A percentile compares a stretch with the other conserved stretches of the same genome.
Conservation (phyloP, 1,140 invertebrate species). For the Anoplolepis gracilipes region DNA sequence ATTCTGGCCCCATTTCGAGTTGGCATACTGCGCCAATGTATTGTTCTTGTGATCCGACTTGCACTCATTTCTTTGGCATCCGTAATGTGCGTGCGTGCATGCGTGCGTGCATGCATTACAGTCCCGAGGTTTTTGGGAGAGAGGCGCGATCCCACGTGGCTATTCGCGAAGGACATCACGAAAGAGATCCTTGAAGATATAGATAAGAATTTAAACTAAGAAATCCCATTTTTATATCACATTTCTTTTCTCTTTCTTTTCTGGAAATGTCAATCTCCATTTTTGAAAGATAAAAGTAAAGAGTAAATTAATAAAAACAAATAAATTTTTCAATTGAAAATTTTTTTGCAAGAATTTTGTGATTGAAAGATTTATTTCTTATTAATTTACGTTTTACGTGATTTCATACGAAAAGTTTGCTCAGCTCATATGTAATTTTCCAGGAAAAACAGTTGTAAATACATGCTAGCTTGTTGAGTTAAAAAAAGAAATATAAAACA, state of each 20-base stretch:
- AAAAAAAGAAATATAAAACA: too few species aligned
- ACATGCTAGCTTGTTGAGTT: too few species aligned
- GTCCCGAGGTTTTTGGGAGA: neutral
- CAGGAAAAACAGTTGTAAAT: neutral
- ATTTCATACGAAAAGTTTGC: neutral
- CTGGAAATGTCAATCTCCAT: too few species aligned
- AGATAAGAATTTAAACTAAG: neutral
- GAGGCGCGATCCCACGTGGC: neutral
- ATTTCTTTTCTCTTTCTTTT: too few species aligned
- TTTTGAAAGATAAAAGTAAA: too few species aligned
- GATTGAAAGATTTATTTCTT: neutral
- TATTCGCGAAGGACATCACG: neutral
- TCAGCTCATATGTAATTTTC: neutral
- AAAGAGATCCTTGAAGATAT: neutral
- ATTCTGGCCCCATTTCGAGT: slow-evolving; percentile 84
- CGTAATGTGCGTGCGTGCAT: slow-evolving; percentile 51
- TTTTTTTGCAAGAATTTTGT: neutral
- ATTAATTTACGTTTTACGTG: neutral
- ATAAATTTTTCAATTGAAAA: too few species aligned
- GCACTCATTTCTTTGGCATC: slow-evolving; percentile 81
- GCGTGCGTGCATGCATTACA: neutral
- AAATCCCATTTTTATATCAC: neutral
- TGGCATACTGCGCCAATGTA: slow-evolving; percentile 81
- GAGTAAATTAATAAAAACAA: too few species aligned
- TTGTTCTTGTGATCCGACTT: slow-evolving; percentile 80